phyloP scores from a whole-genome alignment of 2,113 vertebrate genomes.

The Gobio gobio region DNA sequence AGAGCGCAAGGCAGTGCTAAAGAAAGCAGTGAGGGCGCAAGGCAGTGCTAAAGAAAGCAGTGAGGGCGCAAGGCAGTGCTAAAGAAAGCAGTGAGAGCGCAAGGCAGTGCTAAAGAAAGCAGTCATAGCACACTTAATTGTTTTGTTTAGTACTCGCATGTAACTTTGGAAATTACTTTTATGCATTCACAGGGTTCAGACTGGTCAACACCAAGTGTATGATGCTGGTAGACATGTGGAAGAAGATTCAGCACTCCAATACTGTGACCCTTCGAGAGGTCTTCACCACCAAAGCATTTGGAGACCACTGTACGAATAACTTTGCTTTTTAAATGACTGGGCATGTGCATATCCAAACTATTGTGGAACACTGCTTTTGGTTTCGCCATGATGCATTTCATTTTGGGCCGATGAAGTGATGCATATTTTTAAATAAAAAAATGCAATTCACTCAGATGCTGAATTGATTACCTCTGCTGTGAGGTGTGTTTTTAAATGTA shows the following conservation, averaged over 20 bases:
- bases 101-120: background rate
- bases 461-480: background rate
- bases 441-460: background rate
- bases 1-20: background rate
- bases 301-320: constrained; percentile 90
- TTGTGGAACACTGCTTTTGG: background rate
- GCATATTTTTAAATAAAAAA: background rate
- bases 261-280: constrained; percentile 94
- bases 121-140: background rate
- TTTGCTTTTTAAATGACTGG: background rate
- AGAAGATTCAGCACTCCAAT: constrained; percentile 99
- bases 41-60: background rate
- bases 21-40: background rate
- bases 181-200: constrained; percentile 85
- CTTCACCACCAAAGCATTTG: constrained; percentile 98
- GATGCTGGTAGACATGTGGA: constrained; percentile 99
- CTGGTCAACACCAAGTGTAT: constrained; percentile 99
- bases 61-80: background rate
- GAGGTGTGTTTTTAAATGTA: background rate
- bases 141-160: background rate
- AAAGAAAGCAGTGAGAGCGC: background rate
- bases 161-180: constrained; percentile 15
- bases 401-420: background rate
- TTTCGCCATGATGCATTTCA: constrained; percentile 23
- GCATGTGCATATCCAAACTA: background rate